Evolutionary conservation across 1,140 invertebrate species (phyloP).

Genomic region (Drosophila sturtevanti): DNA sequence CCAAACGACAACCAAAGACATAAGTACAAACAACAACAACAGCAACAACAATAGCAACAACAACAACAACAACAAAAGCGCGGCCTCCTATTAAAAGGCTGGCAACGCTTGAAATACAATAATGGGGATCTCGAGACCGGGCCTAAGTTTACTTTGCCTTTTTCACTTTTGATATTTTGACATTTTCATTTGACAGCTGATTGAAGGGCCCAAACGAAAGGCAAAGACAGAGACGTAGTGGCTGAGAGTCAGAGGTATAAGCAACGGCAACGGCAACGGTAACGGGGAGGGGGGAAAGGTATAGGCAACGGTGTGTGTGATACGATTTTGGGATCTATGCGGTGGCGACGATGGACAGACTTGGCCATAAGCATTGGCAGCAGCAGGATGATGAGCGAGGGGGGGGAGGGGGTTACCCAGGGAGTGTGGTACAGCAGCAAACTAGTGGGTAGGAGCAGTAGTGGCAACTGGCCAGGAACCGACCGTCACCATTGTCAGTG

Average conservation of each 20-base stretch:
- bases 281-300: constrained; percentile 5
- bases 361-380: neutral
- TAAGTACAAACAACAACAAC: constrained; percentile 39
- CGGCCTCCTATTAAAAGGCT: constrained; percentile 70
- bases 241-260: neutral
- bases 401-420: no score
- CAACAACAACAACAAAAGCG: constrained; percentile 34
- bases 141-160: constrained; percentile 79
- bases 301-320: constrained; percentile 37
- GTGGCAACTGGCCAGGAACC: constrained; percentile 32
- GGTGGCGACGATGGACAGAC: constrained; percentile 15
- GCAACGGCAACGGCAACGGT: constrained; percentile 13
- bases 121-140: constrained; percentile 66
- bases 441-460: neutral
- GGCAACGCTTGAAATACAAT: constrained; percentile 64
- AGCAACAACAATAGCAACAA: constrained; percentile 39
- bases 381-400: neutral
- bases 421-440: no score
- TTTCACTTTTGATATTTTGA: constrained; percentile 81
- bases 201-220: constrained; percentile 66
- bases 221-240: neutral
- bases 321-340: constrained; percentile 56
- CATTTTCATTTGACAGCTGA: constrained; percentile 81
- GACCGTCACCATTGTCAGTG: constrained; percentile 58
- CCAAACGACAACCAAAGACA: constrained; percentile 48